Evolutionary conservation across 2,888 invertebrate genomes (phyloP), one percentile per base, ranked within the genome.

Genomic region (Scelioninae gen. 2): DNA sequence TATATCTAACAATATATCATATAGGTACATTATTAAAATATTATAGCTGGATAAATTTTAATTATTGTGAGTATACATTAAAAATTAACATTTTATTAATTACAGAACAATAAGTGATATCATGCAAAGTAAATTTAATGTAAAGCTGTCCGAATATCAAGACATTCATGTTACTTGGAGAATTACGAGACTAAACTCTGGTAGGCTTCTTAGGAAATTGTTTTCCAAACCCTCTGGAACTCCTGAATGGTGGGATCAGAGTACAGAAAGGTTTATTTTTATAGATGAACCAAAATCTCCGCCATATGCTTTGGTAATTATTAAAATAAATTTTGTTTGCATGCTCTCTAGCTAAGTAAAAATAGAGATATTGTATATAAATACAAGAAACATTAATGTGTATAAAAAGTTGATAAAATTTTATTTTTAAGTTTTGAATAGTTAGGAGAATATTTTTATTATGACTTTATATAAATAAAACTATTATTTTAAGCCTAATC

Each of bases 151-250:
- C 0, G 19, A 63, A 11, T 61, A 78, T 15, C 75, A 76, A 6
- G 78, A 82, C 71, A 76, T 81, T 52, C 87, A 87, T 68, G 73
- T 87, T 58, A 76, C 76, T 77, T 93, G 93, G 95, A 91, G 92
- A 84, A 90, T 95, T 53, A 94, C 93, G 85, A 91, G 92, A 70
- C 92, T 95, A 89, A 88, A 90, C 81, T 90, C 92, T 25, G 93
- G 92, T 46, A 90, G 94, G 81, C 82, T 92, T 50, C 81, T 96
- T 9, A 88, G 96, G 11, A 90, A 90, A 81, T 80, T 93, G 39
- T 94, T 96, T 84, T 91, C 91, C 1, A 89, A 92, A 76, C 93
- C 94, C 0, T 85, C 87, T 72, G 91, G 92, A 78, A 89, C 94
- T 33, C 91, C 92, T 6, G 68, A 78, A 33, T 91, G 90, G 85